Evolutionary conservation across 2,113 vertebrate species (phyloP), one percentile per base, ranked within the genome.

Genomic region (Petroica traversi): DNA sequence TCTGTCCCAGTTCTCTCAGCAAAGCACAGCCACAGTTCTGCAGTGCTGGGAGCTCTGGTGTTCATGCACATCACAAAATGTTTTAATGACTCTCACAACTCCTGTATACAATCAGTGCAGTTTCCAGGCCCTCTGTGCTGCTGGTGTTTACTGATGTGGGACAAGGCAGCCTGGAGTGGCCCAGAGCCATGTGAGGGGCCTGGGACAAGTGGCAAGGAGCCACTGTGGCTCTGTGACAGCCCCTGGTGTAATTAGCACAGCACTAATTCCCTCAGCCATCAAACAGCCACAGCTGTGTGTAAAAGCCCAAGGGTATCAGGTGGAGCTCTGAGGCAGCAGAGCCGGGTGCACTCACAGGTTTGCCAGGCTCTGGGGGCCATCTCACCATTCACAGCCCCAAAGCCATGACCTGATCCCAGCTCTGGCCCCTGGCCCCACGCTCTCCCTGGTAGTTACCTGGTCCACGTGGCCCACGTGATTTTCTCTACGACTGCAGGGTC

Each of bases 381-480:
- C 11, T 25, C 22, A 54, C 63, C 23, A 1, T 11, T 49, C 3
- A 24, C 18, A 12, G 17, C 43, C 28, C 29, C 84, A 33, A 11
- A n/a, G 5, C 45, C 33, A 24, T 17, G 63, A 7, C 26, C 43
- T 19, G 63, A 28, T 7, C 14, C 46, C 54, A n/a, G 45, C 9
- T n/a, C 31, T 36, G 49, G 28, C 23, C 29, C 20, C 26, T 52
- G 67, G 46, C 64, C 41, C 48, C 34, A 41, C 1, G 0, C 19
- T 38, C 23, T 14, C 16, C 0, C 5, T 19, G 34, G 31, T 1
- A 28, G 45, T 88, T 91, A 99, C 99, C 99, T 99, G 94, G 99
- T 99, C 99, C 99, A 99, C 0, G 99, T 99, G 33, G 99, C 99
- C 99, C 99, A 99, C 8, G 99, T 99, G 97, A 99, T 99, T 96